These are phyloP conservation scores for Teleopsis dalmanni DNA, from an alignment of 1,140 invertebrate genomes.

Conservation along the genomic window DNA sequence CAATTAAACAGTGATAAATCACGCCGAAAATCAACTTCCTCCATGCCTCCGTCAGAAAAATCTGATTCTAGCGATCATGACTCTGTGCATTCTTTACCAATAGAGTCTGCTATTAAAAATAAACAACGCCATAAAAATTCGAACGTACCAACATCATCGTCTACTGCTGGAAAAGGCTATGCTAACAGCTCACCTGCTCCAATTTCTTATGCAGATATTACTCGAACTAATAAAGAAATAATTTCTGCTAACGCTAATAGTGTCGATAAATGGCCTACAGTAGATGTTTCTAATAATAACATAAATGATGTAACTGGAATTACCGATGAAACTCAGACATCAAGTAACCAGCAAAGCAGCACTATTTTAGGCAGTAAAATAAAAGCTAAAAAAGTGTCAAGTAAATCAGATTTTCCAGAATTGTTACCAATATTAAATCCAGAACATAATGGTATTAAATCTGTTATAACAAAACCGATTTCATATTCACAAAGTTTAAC, in stretches of 20 bases:
- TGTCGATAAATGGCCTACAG: conserved; percentile 10
- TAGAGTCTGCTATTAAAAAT: conserved; percentile 39
- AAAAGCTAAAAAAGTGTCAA: conserved; percentile 18
- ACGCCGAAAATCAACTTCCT: conserved; percentile 52
- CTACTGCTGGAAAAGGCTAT: conserved; percentile 3
- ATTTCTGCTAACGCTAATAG: conserved; percentile 10
- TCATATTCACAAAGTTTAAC: conserved; percentile 20
- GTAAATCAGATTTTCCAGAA: conserved; percentile 34
- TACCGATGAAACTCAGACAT: conserved; percentile 10
- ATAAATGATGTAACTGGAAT: neutral
- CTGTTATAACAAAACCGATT: conserved; percentile 5
- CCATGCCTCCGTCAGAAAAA: conserved; percentile 61
- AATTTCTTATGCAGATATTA: conserved; percentile 63
- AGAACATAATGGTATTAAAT: neutral
- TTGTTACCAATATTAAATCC: conserved; percentile 9
- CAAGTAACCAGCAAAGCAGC: neutral
- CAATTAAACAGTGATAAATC: conserved; percentile 31
- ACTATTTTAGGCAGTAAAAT: conserved; percentile 12
- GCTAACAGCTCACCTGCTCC: conserved; percentile 21
- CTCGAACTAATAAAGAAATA: conserved; percentile 46
- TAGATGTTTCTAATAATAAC: conserved; percentile 4
- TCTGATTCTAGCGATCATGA: conserved; percentile 61
- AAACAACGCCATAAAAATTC: conserved; percentile 2
- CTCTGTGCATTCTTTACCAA: conserved; percentile 65
- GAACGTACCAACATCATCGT: conserved; percentile 21